phyloP scores from a whole-genome alignment of 2,113 vertebrate species.

The Galeopterus variegatus region DNA sequence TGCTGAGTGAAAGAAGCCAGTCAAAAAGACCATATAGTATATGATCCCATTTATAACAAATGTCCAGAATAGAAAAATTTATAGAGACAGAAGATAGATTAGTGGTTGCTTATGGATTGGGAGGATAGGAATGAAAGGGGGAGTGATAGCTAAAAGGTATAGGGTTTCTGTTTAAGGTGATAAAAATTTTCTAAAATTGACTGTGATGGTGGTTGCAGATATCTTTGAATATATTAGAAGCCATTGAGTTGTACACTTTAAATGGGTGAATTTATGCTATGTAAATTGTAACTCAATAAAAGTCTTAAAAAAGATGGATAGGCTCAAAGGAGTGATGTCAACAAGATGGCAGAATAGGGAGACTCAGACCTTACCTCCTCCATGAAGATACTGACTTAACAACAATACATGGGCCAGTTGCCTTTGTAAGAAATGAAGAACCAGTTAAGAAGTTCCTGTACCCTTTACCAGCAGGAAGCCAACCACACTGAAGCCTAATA shows the following conservation, averaged over 20 bases:
- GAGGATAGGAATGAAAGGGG: background rate
- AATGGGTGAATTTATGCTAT: too few species aligned
- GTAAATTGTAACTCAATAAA: constrained; percentile 31
- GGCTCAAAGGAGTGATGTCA: background rate
- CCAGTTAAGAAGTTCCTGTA: background rate
- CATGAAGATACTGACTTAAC: background rate
- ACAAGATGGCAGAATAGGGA: constrained; percentile 27
- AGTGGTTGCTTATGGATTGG: background rate
- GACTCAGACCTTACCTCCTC: background rate
- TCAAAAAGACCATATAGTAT: background rate
- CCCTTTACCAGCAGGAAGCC: background rate
- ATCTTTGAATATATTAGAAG: too few species aligned
- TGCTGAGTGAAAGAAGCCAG: background rate
- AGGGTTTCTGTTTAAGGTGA: too few species aligned
- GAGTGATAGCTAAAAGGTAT: background rate
- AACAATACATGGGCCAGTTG: background rate
- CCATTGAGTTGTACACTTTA: too few species aligned
- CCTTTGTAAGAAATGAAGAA: background rate
- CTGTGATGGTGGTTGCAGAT: too few species aligned
- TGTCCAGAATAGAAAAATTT: background rate
- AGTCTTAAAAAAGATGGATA: background rate
- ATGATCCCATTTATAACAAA: background rate
- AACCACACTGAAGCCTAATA: background rate
- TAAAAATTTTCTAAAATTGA: too few species aligned
- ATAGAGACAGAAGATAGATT: background rate